phyloP scores from a whole-genome alignment of 1,140 invertebrate species.

The Brachionus koreanus region DNA sequence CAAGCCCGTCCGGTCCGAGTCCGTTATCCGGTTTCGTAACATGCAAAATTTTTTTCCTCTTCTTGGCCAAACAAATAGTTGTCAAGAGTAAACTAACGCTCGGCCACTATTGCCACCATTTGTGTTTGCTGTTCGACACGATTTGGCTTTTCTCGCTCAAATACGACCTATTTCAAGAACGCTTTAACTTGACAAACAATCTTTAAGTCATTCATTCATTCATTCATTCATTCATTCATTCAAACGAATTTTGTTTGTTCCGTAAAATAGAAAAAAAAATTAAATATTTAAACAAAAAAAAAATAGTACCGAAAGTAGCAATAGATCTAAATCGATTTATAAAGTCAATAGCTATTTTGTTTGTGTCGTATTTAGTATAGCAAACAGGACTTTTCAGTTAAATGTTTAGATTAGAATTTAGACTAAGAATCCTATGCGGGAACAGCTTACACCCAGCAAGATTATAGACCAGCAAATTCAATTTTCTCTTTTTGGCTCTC shows the following conservation, averaged over 20 bases:
- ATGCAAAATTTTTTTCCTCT: not conserved
- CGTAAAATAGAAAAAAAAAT: not conserved
- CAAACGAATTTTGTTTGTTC: not conserved
- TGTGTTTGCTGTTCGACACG: slow-evolving; percentile 4
- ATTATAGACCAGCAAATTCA: not conserved
- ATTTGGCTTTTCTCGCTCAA: not conserved
- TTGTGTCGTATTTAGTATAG: slow-evolving; percentile 9
- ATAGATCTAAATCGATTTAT: not conserved
- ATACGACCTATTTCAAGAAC: slow-evolving; percentile 18
- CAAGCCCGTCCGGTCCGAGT: not conserved
- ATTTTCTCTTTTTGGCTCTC: not conserved
- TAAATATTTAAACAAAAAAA: not conserved
- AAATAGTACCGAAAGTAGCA: not conserved
- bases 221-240: not conserved
- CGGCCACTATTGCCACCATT: not conserved
- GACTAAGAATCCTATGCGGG: not conserved
- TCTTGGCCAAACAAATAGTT: not conserved
- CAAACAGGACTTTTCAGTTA: not conserved
- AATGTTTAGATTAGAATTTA: slow-evolving; percentile 25
- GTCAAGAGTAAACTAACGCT: not conserved
- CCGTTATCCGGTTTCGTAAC: not conserved
- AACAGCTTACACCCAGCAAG: not conserved
- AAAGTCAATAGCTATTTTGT: slow-evolving; percentile 32
- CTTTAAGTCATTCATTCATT: slow-evolving; percentile 7
- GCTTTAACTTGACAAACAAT: not conserved